phyloP scores from a whole-genome alignment of 2,797 vertebrate genomes.

The Liasis olivaceus region DNA sequence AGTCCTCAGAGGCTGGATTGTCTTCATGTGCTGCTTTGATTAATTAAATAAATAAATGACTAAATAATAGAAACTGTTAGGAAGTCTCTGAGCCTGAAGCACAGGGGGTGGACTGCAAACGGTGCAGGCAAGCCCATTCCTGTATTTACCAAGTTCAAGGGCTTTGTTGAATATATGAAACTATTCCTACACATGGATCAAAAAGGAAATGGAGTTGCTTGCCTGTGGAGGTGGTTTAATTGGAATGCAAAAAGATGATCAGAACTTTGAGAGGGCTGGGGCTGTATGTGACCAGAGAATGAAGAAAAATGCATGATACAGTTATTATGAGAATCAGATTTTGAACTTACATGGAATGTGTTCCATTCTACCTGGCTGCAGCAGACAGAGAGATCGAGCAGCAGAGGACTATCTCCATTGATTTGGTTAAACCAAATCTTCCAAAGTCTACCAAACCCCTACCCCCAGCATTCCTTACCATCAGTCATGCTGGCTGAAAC shows the following conservation, averaged over 20 bases:
- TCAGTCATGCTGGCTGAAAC: not conserved
- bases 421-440: not conserved
- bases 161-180: not conserved
- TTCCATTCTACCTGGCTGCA: not conserved
- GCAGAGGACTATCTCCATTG: not conserved
- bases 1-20: not conserved
- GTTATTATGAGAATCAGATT: not conserved
- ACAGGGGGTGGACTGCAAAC: not conserved
- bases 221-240: not conserved
- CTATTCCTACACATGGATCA: not conserved
- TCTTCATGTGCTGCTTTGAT: not conserved
- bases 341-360: not conserved
- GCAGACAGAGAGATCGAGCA: not conserved
- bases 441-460: not conserved
- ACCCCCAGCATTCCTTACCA: not conserved
- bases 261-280: not conserved
- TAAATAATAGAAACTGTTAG: not conserved
- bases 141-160: slow-evolving; percentile 25
- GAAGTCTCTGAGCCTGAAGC: not conserved
- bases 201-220: not conserved
- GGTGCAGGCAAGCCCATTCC: not conserved
- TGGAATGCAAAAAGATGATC: not conserved
- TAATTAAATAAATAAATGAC: not conserved
- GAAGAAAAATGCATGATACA: not conserved
- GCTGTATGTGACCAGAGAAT: not conserved